Conservation (phyloP, 1,140 invertebrate genomes). For the Polypedilum pembai region DNA sequence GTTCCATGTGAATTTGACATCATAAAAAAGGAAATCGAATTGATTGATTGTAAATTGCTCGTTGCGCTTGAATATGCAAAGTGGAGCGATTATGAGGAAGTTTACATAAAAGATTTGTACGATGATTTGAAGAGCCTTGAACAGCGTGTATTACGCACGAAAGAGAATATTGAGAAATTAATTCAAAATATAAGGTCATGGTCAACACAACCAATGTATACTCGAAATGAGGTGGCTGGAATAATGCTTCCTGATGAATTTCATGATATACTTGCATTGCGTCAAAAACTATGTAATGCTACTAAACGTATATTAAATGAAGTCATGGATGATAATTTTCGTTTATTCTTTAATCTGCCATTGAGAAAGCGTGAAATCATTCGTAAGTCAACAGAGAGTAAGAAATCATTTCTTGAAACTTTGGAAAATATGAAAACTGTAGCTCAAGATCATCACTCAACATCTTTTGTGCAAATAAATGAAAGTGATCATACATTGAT, state of each 20-base stretch:
- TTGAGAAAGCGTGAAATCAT: slow-evolving; percentile 29
- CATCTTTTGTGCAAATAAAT: slow-evolving; percentile 14
- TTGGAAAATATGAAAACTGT: slow-evolving; percentile 30
- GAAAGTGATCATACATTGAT: neutral
- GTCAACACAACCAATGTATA: slow-evolving; percentile 52
- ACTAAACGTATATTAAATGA: slow-evolving; percentile 49
- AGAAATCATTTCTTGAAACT: slow-evolving; percentile 29
- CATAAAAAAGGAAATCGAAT: slow-evolving; percentile 50
- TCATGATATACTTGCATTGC: slow-evolving; percentile 40
- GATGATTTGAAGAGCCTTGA: slow-evolving; percentile 43
- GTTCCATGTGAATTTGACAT: slow-evolving; percentile 53
- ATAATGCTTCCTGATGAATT: slow-evolving; percentile 50
- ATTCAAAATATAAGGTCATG: slow-evolving; percentile 49
- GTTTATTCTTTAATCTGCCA: slow-evolving; percentile 48
- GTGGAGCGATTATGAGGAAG: slow-evolving; percentile 22
- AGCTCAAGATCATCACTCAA: slow-evolving; percentile 28
- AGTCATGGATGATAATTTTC: slow-evolving; percentile 52
- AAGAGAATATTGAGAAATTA: slow-evolving; percentile 46
- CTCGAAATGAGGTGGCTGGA: slow-evolving; percentile 47
- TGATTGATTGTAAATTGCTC: slow-evolving; percentile 46
- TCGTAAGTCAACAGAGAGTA: slow-evolving; percentile 31
- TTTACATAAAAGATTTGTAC: slow-evolving; percentile 15
- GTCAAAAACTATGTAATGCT: slow-evolving; percentile 39
- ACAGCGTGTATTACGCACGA: slow-evolving; percentile 51
- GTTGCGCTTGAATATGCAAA: neutral